Base-by-base conservation (phyloP, 1,140 invertebrate species). In the Trinorchestia longiramus region DNA sequence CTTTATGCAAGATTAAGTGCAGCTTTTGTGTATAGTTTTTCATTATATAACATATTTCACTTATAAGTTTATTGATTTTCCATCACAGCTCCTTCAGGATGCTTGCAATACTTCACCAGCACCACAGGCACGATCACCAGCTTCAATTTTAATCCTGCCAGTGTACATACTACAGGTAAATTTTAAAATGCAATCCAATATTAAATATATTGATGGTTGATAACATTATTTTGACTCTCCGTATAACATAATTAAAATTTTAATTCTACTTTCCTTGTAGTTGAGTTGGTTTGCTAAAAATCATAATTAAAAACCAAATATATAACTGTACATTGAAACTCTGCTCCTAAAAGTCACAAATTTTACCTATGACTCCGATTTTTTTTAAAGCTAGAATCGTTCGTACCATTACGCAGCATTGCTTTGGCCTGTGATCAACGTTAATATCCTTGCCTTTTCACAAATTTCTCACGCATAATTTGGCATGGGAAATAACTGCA, bases 101-200 rank as follows among this genome's bases (percentile, higher is more conserved):
- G 92, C 92, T 44, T 94, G 41, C 92, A 94, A 44, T 94, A 94
- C 92, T 94, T 45, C 92, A 94, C 43, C 40, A 40, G 6, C 0
- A 94, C 92, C 8, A 40, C 43, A 0, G 92, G 92, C 17, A 94
- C 92, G 4, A 94, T 94, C 92, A 47, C 4, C 11, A 94, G 92
- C 92, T 94, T 94, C 92, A 94, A 94, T 44, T 90, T 42, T 41
- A 43, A 90, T 36, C 41, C 88, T 42, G 43, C 88, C 3, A 15
- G n/a, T 36, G 28, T 28, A 23, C 15, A 11, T 28, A 77, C 88
- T 90, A 6, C 88, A 90, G 43, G 41, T 90, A 1, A 42, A 8
- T 4, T n/a, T 36, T 42, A 90, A n/a, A n/a, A n/a, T 43, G 43
- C 3, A 77, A 23, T 11, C n/a, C 15, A 28, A 36, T 77, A 1